These are phyloP conservation scores for Psylliodes chrysocephalus DNA, from an alignment of 2,888 invertebrate genomes.

Conservation along the genomic window DNA sequence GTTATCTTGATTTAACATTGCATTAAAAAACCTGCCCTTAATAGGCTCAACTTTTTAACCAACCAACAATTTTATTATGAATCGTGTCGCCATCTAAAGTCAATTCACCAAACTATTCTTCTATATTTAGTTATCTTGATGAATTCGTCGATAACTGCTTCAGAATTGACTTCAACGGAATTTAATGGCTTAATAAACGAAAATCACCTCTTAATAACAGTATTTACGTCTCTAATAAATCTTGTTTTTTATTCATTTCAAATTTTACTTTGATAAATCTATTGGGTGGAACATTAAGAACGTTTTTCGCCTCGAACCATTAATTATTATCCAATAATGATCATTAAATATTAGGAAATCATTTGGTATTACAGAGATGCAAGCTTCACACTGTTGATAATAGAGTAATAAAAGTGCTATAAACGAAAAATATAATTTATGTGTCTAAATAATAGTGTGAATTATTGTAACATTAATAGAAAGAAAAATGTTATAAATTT, in stretches of 20 bases:
- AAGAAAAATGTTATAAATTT: too few relatives aligned
- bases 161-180: not conserved
- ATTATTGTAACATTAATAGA: too few relatives aligned
- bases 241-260: too few relatives aligned
- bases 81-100: too few relatives aligned
- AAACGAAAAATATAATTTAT: not conserved
- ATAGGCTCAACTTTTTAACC: too few relatives aligned
- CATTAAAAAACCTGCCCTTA: too few relatives aligned
- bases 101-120: too few relatives aligned
- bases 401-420: conserved; percentile 2
- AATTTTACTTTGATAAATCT: not conserved
- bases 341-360: conserved; percentile 4
- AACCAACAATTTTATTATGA: too few relatives aligned
- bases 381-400: not conserved
- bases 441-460: too few relatives aligned
- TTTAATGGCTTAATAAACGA: not conserved
- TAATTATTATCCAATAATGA: not conserved
- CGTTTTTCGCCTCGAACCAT: conserved; percentile 6
- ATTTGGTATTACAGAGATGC: not conserved
- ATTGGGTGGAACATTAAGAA: not conserved
- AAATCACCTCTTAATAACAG: conserved; percentile 2
- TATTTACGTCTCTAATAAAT: not conserved
- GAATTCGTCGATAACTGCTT: too few relatives aligned
- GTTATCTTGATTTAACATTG: too few relatives aligned
- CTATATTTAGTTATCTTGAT: too few relatives aligned